Base-by-base conservation (phyloP, 2,888 invertebrate genomes). In the Ormyrus thymus region DNA sequence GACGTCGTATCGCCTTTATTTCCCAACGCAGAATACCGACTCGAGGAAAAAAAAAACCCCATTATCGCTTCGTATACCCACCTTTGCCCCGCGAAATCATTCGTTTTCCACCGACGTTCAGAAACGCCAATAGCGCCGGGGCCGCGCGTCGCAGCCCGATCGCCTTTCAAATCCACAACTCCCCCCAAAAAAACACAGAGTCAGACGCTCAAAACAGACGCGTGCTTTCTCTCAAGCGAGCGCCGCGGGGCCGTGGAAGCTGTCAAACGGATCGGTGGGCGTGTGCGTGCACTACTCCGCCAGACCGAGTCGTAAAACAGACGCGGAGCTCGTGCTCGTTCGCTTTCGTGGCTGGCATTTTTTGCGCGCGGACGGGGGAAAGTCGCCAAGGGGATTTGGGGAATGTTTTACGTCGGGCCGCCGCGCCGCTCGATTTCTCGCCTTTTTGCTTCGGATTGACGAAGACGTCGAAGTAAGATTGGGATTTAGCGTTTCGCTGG, bases 181-280 rank as follows among this genome's bases (percentile, higher is more conserved):
- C 29, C 29, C 29, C 29, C 13, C 8, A 46, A 64, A 29, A 29
- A 62, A 13, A 29, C 29, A 29, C 29, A 29, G 29, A 69, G 9
- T 51, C 66, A 11, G 13, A 50, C n/a, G n/a, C 15, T n/a, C 7
- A 76, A 69, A 75, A 53, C 73, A 78, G 74, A 48, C 76, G 68
- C 68, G 68, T 81, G 76, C 65, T 78, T 81, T 83, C 78, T 80
- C 69, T 76, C 69, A 64, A 76, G 10, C 13, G 61, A 55, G 59
- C 46, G 58, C 51, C 50, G 58, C 53, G 53, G 46, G 80, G 81
- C 83, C 81, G 85, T 86, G 86, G 85, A 83, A 82, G 86, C 81
- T 84, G 84, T 87, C 86, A 87, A 84, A 78, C 79, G 81, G 81
- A 83, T 84, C 81, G 81, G 85, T 84, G 84, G 86, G 85, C 85